Evolutionary conservation across 2,113 vertebrate genomes (phyloP).

Genomic region (Gopherus flavomarginatus): DNA sequence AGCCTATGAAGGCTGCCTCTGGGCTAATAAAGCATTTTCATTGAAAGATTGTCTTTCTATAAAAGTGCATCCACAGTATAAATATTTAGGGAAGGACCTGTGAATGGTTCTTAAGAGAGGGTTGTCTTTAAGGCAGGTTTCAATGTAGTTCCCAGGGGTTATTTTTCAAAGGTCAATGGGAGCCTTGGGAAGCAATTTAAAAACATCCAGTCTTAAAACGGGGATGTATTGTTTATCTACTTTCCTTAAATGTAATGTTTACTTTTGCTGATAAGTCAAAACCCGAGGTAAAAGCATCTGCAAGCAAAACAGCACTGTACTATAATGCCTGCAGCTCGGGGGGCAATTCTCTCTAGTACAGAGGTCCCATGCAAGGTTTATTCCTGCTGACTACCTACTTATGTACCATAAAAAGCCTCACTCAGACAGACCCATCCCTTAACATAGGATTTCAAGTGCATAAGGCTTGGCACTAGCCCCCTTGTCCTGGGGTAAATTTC

Average conservation of each 20-base stretch:
- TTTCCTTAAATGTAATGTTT: not conserved
- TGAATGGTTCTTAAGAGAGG: not conserved
- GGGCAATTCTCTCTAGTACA: not conserved
- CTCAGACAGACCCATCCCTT: not conserved
- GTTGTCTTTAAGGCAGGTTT: not conserved
- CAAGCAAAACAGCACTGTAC: not conserved
- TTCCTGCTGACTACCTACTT: not conserved
- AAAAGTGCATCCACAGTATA: slow-evolving; percentile 49
- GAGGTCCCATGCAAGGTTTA: not conserved
- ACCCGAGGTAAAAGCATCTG: not conserved
- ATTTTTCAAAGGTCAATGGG: slow-evolving; percentile 13
- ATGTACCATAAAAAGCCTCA: not conserved
- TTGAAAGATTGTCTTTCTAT: not conserved
- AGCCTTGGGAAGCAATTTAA: slow-evolving; percentile 47
- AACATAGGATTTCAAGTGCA: not conserved
- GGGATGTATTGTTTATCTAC: not conserved
- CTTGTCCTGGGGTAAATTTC: not conserved
- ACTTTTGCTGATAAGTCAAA: slow-evolving; percentile 13
- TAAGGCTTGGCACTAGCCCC: not conserved
- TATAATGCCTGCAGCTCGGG: not conserved
- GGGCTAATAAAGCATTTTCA: slow-evolving; percentile 63
- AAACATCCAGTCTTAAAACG: not conserved
- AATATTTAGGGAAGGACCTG: slow-evolving; percentile 43
- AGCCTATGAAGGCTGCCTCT: not conserved
- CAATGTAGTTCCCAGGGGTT: slow-evolving; percentile 12